Conservation (phyloP, 2,797 vertebrate genomes). For the Macropus fuliginosus region DNA sequence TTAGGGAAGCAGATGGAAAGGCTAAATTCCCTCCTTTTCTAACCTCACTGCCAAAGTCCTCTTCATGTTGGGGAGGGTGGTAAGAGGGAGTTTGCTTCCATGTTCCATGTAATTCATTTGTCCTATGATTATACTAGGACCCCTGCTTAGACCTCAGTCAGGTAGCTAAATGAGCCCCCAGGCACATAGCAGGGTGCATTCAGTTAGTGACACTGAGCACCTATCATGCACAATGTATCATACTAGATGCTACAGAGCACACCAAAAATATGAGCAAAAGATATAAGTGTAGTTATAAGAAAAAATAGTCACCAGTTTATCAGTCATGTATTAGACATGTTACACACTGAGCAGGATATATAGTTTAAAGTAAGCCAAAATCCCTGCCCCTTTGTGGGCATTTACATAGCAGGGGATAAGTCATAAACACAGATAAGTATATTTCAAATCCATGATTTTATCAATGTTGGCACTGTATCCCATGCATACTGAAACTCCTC, state of each 20-base stretch:
- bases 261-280: not conserved
- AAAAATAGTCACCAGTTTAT: not conserved
- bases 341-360: not conserved
- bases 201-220: not conserved
- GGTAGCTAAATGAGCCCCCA: not conserved
- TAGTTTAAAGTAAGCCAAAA: not conserved
- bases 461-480: not conserved
- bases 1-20: not conserved
- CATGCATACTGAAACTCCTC: not conserved
- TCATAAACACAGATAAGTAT: not conserved
- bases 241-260: too few species aligned
- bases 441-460: not conserved
- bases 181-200: not conserved
- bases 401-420: not conserved
- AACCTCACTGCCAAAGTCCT: not conserved
- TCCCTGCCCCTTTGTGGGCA: not conserved
- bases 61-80: not conserved
- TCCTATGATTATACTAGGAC: not conserved
- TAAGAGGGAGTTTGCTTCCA: not conserved
- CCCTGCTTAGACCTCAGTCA: slow-evolving; percentile 15
- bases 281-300: not conserved
- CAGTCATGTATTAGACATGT: not conserved
- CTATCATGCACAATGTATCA: not conserved
- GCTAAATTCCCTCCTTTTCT: slow-evolving; percentile 32
- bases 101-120: slow-evolving; percentile 31